Conservation (phyloP, 2,797 vertebrate genomes). For the Apogon talboti region DNA sequence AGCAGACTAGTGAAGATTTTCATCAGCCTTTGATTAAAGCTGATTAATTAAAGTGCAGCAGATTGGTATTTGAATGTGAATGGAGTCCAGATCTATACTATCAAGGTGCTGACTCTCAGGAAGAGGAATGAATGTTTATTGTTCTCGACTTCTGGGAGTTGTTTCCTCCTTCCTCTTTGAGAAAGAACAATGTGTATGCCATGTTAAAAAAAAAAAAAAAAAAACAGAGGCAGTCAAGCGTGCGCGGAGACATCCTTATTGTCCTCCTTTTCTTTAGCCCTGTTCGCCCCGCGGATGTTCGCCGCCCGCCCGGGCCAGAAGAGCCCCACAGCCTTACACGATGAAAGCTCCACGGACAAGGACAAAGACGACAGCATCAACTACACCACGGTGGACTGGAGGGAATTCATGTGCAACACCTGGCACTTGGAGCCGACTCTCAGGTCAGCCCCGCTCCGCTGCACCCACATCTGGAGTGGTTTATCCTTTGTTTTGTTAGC, state of each 20-base stretch:
- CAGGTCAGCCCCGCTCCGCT: conserved; percentile 78
- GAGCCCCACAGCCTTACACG: conserved; percentile 89
- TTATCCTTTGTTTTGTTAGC: not conserved
- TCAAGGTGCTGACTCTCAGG: conserved; percentile 13
- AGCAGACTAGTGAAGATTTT: conserved; percentile 14
- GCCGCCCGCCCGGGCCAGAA: conserved; percentile 92
- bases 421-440: conserved; percentile 99
- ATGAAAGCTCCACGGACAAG: conserved; percentile 82
- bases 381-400: conserved; percentile 97
- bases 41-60: conserved; percentile 31
- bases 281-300: conserved; percentile 92
- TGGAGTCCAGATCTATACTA: conserved; percentile 7
- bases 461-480: not conserved
- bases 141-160: conserved; percentile 14
- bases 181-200: conserved; percentile 7
- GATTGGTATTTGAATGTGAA: conserved; percentile 47
- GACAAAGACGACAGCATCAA: conserved; percentile 90
- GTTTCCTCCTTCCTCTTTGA: conserved; percentile 7
- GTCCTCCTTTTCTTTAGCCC: conserved; percentile 79
- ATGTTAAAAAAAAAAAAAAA: conserved; percentile 24
- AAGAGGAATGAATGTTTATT: conserved; percentile 24
- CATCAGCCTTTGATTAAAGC: conserved; percentile 38
- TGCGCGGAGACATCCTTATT: conserved; percentile 5
- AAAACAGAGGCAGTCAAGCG: not conserved
- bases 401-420: conserved; percentile 98